Evolutionary conservation across 2,113 vertebrate species (phyloP).

Genomic region (Ancistrus triradiatus): DNA sequence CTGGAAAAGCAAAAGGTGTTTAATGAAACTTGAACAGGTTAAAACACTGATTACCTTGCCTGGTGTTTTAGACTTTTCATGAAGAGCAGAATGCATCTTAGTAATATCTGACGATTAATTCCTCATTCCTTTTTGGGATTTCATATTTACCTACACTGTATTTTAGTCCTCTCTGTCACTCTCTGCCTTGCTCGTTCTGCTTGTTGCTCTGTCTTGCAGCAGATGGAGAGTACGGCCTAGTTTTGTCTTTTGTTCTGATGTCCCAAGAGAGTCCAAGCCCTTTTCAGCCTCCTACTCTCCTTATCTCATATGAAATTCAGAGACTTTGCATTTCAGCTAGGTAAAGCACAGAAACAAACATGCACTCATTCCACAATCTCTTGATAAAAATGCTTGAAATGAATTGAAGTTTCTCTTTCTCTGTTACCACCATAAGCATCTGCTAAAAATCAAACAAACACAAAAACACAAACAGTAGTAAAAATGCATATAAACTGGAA

Average conservation of each 20-base stretch:
- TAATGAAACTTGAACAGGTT: slow-evolving; percentile 1
- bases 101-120: background rate
- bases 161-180: slow-evolving; percentile 1
- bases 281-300: slow-evolving; percentile 67
- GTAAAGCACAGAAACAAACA: slow-evolving; percentile 21
- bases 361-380: background rate
- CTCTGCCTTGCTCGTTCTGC: slow-evolving; percentile 23
- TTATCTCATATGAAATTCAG: slow-evolving; percentile 96
- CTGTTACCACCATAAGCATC: too few species aligned
- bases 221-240: slow-evolving; percentile 98
- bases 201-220: slow-evolving; percentile 78
- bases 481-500: too few species aligned
- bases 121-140: background rate
- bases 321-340: slow-evolving; percentile 49
- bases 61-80: background rate
- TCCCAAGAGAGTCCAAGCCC: slow-evolving; percentile 82
- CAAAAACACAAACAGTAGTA: too few species aligned
- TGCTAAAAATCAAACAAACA: too few species aligned
- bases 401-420: too few species aligned
- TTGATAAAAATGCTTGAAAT: background rate
- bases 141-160: background rate
- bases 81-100: background rate
- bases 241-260: slow-evolving; percentile 91
- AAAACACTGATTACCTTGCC: too few species aligned
- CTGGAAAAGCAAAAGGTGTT: slow-evolving; percentile 42